phyloP scores from a whole-genome alignment of 2,113 vertebrate species.

The Pampusana beccarii region DNA sequence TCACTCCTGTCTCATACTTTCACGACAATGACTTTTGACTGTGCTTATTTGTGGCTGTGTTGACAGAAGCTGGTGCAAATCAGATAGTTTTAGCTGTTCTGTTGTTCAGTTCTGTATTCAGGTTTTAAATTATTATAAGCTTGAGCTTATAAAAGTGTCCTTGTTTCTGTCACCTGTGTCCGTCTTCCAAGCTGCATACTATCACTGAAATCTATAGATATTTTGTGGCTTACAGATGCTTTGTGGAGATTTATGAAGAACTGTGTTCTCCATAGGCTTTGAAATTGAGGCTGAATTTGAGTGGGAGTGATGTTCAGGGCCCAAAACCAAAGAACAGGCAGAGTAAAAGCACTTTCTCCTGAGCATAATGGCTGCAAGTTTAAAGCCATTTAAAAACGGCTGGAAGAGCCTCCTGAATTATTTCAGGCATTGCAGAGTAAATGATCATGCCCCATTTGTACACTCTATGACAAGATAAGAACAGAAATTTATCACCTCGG shows the following conservation, averaged over 20 bases:
- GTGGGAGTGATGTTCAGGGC: neutral
- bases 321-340: neutral
- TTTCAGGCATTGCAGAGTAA: neutral
- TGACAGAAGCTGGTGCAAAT: neutral
- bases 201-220: neutral
- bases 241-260: neutral
- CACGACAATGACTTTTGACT: neutral
- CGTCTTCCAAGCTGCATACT: neutral
- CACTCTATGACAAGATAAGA: neutral
- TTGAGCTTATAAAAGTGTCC: neutral
- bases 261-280: neutral
- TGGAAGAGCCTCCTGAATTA: neutral
- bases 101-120: neutral
- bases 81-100: neutral
- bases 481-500: neutral
- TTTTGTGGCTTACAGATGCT: neutral
- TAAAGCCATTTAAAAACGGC: neutral
- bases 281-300: neutral
- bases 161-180: neutral
- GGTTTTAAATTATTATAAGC: neutral
- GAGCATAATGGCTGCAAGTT: neutral
- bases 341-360: neutral
- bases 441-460: neutral
- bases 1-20: neutral
- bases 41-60: neutral